A percentile compares a stretch with the other conserved stretches of the same genome.
Conservation (phyloP, 2,797 vertebrate genomes). For the Pseudomugil gertrudae region DNA sequence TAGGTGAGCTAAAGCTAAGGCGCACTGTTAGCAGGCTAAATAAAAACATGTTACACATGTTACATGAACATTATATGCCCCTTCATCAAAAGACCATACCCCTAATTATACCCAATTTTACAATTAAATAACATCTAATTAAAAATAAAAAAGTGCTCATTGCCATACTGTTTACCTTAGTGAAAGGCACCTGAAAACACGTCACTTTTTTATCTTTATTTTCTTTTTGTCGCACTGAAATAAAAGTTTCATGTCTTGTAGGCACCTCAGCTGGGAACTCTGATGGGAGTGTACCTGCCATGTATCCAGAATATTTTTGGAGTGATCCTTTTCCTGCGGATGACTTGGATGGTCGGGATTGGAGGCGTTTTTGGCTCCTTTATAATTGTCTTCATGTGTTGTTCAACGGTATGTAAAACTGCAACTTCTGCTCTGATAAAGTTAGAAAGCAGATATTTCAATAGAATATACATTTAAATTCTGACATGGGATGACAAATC, state of each 20-base stretch:
- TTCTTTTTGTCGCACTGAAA: background rate
- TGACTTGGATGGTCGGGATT: constrained; percentile 97
- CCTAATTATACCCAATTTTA: no score
- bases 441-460: background rate
- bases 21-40: no score
- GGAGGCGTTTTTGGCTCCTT: constrained; percentile 95
- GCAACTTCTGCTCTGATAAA: constrained; percentile 1
- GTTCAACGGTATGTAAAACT: constrained; percentile 90
- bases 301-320: constrained; percentile 99
- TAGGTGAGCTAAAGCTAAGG: no score
- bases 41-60: no score
- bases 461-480: background rate
- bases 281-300: constrained; percentile 98
- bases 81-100: no score
- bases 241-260: constrained; percentile 65
- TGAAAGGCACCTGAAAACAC: no score
- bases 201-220: no score
- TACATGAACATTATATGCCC: no score
- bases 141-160: no score
- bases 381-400: constrained; percentile 97
- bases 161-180: no score
- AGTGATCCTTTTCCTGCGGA: constrained; percentile 96
- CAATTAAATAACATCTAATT: no score
- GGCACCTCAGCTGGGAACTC: constrained; percentile 95
- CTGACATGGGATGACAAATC: no score